A percentile compares a stretch with the other conserved stretches of the same genome.
These are phyloP conservation scores for Ophraella communa DNA, from an alignment of 2,888 invertebrate species.

Conservation along the genomic window DNA sequence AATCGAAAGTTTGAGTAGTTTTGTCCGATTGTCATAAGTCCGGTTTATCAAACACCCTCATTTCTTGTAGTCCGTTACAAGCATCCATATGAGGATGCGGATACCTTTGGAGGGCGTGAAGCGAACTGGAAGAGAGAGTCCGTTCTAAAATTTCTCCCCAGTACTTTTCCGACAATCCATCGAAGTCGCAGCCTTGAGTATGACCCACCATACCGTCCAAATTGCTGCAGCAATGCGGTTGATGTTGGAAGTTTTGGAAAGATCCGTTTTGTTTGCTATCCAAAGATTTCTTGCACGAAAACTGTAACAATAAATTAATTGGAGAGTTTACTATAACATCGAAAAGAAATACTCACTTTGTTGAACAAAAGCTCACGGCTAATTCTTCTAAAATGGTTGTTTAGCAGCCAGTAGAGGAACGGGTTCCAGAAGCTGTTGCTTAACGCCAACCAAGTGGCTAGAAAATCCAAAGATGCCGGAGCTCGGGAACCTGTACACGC, in stretches of 20 bases:
- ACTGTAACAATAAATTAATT: too few species aligned
- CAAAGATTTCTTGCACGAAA: conserved; percentile 50
- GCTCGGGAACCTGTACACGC: conserved; percentile 87
- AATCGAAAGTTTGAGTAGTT: conserved; percentile 59
- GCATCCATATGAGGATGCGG: conserved; percentile 51
- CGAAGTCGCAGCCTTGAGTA: conserved; percentile 62
- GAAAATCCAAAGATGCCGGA: conserved; percentile 81
- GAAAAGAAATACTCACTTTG: conserved; percentile 71
- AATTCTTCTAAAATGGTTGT: conserved; percentile 83
- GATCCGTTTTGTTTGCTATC: conserved; percentile 44
- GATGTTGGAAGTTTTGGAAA: conserved; percentile 39
- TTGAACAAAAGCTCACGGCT: conserved; percentile 78
- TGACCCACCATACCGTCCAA: conserved; percentile 47
- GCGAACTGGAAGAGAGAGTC: conserved; percentile 76
- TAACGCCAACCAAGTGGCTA: conserved; percentile 85
- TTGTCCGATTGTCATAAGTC: conserved; percentile 61
- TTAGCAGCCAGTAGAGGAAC: conserved; percentile 86
- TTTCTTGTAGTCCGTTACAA: conserved; percentile 57
- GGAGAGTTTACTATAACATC: too few species aligned
- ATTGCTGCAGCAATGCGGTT: conserved; percentile 52
- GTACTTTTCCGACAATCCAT: conserved; percentile 65
- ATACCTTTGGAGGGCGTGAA: conserved; percentile 66
- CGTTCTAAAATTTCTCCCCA: conserved; percentile 77
- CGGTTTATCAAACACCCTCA: conserved; percentile 56
- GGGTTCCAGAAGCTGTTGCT: conserved; percentile 93